Base-by-base conservation (phyloP, 2,888 invertebrate genomes). In the Agrypnus murinus region DNA sequence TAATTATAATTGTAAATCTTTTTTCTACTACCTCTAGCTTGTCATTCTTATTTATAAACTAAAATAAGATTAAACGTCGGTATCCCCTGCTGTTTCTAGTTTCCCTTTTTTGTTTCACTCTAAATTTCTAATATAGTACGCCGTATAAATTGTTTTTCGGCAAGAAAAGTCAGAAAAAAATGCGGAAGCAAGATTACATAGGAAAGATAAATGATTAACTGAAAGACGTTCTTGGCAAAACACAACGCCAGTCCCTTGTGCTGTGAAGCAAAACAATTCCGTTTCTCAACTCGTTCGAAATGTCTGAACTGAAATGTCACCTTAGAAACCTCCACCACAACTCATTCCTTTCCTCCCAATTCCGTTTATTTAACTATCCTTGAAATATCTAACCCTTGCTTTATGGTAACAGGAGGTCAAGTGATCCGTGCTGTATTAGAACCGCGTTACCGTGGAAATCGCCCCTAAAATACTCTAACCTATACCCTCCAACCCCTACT, bases 401-500 rank as follows among this genome's bases (percentile, higher is more conserved):
- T 62, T 62, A 38, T 62, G 40, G 58, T 25, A 58, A 58, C 31
- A 43, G 3, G 46, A 45, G 45, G 65, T 65, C 65, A 65, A 65
- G 43, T 65, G 65, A 65, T 43, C 55, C 57, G 57, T 14, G 40
- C 34, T 17, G 34, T 48, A 62, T 62, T 62, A 57, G 55, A 43
- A 36, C 32, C 43, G 17, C 57, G 65, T 36, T 57, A 45, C 57
- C 57, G 10, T 15, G 55, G 45, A 57, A 55, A 57, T 65, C 25
- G 55, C 14, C 62, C 45, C 25, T 36, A 15, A 46, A 62, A 46
- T 7, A 14, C 63, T 25, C 38, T 38, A 63, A 50, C 57, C 57
- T 65, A 45, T 43, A 57, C 40, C 45, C 45, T 46, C 36, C 36
- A 34, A 65, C 53, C 53, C 58, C 57, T 36, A 25, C 57, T 58